These are phyloP conservation scores for Cyclopterus lumpus DNA, from an alignment of 2,797 vertebrate species.

Conservation along the genomic window DNA sequence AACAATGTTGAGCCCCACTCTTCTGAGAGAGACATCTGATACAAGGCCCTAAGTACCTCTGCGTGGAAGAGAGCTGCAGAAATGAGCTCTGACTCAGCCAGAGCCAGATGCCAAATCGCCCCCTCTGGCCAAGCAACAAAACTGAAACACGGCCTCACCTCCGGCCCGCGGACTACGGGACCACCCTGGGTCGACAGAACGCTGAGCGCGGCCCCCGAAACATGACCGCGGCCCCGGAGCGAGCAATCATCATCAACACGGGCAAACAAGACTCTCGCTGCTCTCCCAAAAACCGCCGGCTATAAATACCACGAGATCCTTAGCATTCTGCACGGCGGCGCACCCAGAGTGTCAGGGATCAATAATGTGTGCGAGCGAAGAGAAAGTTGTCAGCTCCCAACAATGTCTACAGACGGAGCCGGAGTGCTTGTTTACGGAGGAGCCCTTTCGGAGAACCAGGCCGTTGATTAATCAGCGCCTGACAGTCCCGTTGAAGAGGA, in stretches of 20 bases:
- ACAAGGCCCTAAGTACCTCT: neutral
- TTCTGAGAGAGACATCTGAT: conserved; percentile 5
- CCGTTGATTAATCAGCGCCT: conserved; percentile 66
- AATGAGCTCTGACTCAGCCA: conserved; percentile 40
- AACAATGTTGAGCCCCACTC: neutral
- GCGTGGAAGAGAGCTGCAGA: conserved; percentile 21
- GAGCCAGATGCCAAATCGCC: conserved; percentile 50
- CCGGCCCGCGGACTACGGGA: conserved; percentile 39
- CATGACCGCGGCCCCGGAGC: conserved; percentile 27
- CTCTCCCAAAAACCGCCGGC: conserved; percentile 51
- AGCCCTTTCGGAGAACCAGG: conserved; percentile 45
- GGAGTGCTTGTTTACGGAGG: conserved; percentile 66
- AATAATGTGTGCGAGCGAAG: conserved; percentile 78
- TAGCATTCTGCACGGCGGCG: conserved; percentile 58
- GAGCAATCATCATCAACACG: conserved; percentile 52
- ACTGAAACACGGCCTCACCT: conserved; percentile 63
- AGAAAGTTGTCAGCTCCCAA: conserved; percentile 76
- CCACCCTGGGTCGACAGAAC: conserved; percentile 62
- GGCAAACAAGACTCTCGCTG: conserved; percentile 54
- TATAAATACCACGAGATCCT: conserved; percentile 70
- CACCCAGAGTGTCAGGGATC: conserved; percentile 66
- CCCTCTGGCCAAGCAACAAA: conserved; percentile 56
- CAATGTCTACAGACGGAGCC: conserved; percentile 63
- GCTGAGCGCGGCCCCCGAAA: conserved; percentile 54
- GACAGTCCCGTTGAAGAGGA: conserved; percentile 56